phyloP scores from a whole-genome alignment of 1,140 invertebrate species.

The Tetramorium alpestre region DNA sequence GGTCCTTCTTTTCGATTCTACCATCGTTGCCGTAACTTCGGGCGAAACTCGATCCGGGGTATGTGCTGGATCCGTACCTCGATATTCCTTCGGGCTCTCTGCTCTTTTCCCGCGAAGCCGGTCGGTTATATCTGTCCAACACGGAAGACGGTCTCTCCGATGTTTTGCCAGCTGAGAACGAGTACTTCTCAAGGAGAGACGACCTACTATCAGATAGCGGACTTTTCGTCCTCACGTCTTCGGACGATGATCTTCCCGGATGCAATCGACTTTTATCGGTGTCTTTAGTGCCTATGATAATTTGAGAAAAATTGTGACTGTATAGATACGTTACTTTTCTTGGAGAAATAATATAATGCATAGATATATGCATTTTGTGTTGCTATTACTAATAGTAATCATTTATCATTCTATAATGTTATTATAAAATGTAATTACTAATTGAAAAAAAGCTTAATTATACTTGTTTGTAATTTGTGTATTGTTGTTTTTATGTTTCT shows the following conservation, averaged over 20 bases:
- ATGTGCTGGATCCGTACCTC: constrained; percentile 79
- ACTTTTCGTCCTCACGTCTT: constrained; percentile 79
- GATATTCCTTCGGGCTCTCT: constrained; percentile 79
- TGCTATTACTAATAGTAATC: not conserved
- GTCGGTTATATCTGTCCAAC: constrained; percentile 80
- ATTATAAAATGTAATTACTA: too few species aligned
- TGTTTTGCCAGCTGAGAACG: constrained; percentile 75
- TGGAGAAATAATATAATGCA: not conserved
- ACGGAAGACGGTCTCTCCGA: constrained; percentile 80
- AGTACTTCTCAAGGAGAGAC: constrained; percentile 82
- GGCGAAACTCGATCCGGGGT: constrained; percentile 75
- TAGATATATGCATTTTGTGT: not conserved
- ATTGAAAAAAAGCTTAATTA: not conserved
- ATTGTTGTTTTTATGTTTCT: not conserved
- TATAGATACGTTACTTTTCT: not conserved
- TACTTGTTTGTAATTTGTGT: not conserved
- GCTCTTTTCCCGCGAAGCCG: constrained; percentile 78
- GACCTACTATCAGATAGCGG: constrained; percentile 77
- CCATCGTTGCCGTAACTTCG: constrained; percentile 76
- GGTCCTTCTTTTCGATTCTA: constrained; percentile 78
- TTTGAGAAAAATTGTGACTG: not conserved
- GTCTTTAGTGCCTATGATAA: constrained; percentile 77
- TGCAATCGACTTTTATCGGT: constrained; percentile 79
- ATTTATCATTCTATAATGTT: not conserved
- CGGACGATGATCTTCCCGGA: constrained; percentile 73